Conservation (phyloP, 2,797 vertebrate genomes). For the Tympanoctomys barrerae region DNA sequence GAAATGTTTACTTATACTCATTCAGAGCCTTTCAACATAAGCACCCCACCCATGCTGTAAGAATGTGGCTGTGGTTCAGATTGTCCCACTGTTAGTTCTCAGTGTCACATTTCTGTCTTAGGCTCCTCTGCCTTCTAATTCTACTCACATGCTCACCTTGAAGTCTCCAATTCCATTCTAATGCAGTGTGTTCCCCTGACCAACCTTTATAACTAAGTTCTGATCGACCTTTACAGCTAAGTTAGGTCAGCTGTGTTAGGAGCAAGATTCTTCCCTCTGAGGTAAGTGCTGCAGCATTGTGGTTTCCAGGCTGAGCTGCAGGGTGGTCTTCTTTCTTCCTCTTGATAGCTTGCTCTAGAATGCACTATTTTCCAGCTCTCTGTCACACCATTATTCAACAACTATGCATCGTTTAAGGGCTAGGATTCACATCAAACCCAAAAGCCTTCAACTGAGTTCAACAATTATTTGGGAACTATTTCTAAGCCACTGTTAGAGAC, state of each 20-base stretch:
- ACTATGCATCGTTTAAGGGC: neutral
- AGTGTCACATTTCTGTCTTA: neutral
- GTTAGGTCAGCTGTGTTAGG: neutral
- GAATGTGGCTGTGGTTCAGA: neutral
- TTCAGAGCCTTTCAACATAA: neutral
- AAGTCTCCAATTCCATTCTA: neutral
- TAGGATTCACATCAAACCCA: conserved; percentile 26
- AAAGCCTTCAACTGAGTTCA: conserved; percentile 1
- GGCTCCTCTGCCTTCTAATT: neutral
- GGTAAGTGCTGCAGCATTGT: neutral
- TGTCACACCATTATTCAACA: neutral
- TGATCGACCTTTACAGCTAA: neutral
- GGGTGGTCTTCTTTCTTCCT: neutral
- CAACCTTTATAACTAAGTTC: no score
- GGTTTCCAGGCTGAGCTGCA: neutral
- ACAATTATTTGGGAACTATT: neutral
- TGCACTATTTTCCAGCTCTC: neutral
- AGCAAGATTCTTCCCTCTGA: neutral
- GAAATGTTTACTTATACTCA: conserved; percentile 2
- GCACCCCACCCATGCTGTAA: neutral
- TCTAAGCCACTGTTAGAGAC: neutral
- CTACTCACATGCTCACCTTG: neutral
- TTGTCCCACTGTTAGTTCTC: neutral
- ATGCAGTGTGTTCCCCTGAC: neutral
- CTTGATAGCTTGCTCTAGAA: neutral